Base-by-base conservation (phyloP, 1,140 invertebrate species). In the Drosophila malerkotliana region DNA sequence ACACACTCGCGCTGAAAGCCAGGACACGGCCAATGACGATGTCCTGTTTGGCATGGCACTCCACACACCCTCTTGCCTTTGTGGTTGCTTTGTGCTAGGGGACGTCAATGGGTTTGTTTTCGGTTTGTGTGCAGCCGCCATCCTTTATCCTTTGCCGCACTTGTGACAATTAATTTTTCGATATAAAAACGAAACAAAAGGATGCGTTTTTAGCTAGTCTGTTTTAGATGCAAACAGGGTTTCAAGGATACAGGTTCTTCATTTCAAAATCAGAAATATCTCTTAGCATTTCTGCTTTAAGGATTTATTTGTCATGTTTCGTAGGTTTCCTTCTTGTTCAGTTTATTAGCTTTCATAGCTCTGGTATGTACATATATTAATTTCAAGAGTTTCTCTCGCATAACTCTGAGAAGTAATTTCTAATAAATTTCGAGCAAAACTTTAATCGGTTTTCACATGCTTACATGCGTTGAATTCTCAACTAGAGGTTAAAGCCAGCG, bases 81-180 rank as follows among this genome's bases (percentile, higher is more conserved):
- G 60, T 74, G 72, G 72, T 28, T 72, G 41, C 72, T 71, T 75
- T 83, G 69, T 71, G 55, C 57, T 53, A 56, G 37, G 8, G n/a
- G 45, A 44, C 45, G 45, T 56, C 47, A 60, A 64, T 48, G 52
- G 26, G 6, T 62, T 32, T 69, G 18, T 60, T 34, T 39, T 6
- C 54, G 62, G 18, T 59, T 34, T 48, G n/a, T 37, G 54, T 24
- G 30, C 18, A 44, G 48, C 15, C 44, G 7, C 15, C 18, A 47
- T 47, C 18, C 15, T 47, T 10, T 41, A 15, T 28, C 24, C 34
- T 37, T 37, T 32, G 34, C 2, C 47, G 21, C 49, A 62, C 64
- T 69, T 49, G 64, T 56, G 24, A 51, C 71, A 72, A 49, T 73
- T 61, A 62, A 56, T 51, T 73, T 73, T 73, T 56, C 51, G 51